These are phyloP conservation scores for Platyrinchus mystaceus DNA, from an alignment of 2,797 vertebrate genomes.

Conservation along the genomic window DNA sequence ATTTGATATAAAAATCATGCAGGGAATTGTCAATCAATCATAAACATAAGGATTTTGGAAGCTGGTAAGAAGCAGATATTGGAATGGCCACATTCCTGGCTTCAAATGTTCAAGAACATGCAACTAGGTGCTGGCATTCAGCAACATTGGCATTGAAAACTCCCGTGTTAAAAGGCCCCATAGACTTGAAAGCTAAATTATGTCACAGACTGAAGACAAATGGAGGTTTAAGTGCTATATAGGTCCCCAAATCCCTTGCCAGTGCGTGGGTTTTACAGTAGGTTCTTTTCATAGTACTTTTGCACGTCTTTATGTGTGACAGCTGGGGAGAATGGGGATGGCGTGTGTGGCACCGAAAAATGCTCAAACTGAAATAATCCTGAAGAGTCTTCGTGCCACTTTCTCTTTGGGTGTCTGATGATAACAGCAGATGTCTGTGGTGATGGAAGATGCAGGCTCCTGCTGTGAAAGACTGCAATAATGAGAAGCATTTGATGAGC, in stretches of 20 bases:
- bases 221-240: background rate
- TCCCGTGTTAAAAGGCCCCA: background rate
- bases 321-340: background rate
- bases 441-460: conserved; percentile 26
- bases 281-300: background rate
- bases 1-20: background rate
- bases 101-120: background rate
- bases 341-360: background rate
- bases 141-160: background rate
- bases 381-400: background rate
- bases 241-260: background rate
- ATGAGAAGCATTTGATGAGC: conserved; percentile 38
- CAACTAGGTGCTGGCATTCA: background rate
- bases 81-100: background rate
- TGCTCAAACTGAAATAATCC: conserved; percentile 23
- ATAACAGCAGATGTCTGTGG: conserved; percentile 31
- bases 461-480: conserved; percentile 37
- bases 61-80: background rate
- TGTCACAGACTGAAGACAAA: background rate
- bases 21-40: background rate
- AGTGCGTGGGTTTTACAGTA: background rate
- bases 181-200: background rate
- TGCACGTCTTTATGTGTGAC: background rate
- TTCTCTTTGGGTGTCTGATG: conserved; percentile 20
- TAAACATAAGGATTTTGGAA: background rate